Evolutionary conservation across 2,113 vertebrate genomes (phyloP).

Genomic region (Perca schrenkii): DNA sequence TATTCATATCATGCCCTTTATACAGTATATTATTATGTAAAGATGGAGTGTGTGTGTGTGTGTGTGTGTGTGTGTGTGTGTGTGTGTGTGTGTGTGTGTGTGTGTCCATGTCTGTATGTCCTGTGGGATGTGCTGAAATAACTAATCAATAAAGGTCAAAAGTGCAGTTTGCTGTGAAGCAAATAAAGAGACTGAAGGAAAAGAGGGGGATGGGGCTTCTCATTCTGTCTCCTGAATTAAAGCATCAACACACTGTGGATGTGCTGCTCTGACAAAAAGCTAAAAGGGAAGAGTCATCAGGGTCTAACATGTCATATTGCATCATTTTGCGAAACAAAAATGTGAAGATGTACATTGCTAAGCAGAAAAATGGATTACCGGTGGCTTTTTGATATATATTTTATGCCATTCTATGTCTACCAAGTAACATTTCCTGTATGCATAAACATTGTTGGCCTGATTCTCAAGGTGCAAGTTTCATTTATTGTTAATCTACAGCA

Average conservation of each 20-base stretch:
- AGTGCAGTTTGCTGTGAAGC: slow-evolving; percentile 34
- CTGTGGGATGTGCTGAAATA: slow-evolving; percentile 33
- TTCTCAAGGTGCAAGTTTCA: background rate
- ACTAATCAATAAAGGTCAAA: slow-evolving; percentile 59
- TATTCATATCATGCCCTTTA: background rate
- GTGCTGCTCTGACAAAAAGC: background rate
- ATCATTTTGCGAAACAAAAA: background rate
- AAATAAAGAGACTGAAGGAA: slow-evolving; percentile 27
- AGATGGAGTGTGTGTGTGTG: slow-evolving; percentile 12
- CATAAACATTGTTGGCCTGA: background rate
- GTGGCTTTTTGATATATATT: background rate
- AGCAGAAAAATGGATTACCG: background rate
- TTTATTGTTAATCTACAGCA: background rate
- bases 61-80: slow-evolving; percentile 5
- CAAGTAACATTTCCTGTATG: background rate
- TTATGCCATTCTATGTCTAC: background rate
- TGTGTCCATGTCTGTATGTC: slow-evolving; percentile 14
- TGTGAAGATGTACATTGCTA: background rate
- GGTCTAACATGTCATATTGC: background rate
- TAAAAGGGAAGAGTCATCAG: background rate
- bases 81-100: background rate
- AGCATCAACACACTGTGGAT: background rate
- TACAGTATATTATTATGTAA: background rate
- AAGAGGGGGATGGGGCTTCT: slow-evolving; percentile 19
- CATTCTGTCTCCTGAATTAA: slow-evolving; percentile 4